Evolutionary conservation across 2,113 vertebrate genomes (phyloP).

Genomic region (Ramphastos sulfuratus): DNA sequence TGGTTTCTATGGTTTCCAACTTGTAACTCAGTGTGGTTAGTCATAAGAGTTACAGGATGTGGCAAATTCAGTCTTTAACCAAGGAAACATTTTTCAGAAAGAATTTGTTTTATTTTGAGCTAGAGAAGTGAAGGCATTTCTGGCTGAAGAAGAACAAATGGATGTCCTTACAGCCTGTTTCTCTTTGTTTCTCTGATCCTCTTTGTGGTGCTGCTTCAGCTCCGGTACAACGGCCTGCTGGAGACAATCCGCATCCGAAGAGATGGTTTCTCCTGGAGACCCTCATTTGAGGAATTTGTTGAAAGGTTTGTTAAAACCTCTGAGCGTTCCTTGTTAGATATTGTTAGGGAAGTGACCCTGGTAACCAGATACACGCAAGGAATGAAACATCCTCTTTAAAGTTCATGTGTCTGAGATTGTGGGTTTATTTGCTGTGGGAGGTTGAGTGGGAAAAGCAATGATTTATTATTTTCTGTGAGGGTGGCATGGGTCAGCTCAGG

Average conservation of each 20-base stretch:
- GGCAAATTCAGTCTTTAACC: not conserved
- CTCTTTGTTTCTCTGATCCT: not conserved
- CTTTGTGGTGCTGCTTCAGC: conserved; percentile 53
- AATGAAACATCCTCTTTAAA: not conserved
- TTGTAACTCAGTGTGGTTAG: not conserved
- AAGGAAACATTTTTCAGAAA: not conserved
- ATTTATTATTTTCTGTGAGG: not conserved
- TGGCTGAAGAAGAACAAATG: not conserved
- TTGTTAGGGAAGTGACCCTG: not conserved
- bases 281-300: conserved; percentile 77
- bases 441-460: not conserved
- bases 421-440: not conserved
- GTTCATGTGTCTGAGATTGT: not conserved
- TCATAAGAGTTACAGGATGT: not conserved
- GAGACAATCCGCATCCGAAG: conserved; percentile 80
- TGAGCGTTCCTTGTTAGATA: not conserved
- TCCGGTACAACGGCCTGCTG: conserved; percentile 78
- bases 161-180: not conserved
- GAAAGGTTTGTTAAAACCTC: conserved; percentile 66
- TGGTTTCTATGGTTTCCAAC: not conserved
- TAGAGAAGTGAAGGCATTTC: not conserved
- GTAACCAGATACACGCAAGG: not conserved
- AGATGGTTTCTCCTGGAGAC: conserved; percentile 81
- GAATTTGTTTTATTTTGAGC: not conserved
- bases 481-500: not conserved